These are phyloP conservation scores for Agonopterix subpropinquella DNA, from an alignment of 2,888 invertebrate species.

Conservation along the genomic window DNA sequence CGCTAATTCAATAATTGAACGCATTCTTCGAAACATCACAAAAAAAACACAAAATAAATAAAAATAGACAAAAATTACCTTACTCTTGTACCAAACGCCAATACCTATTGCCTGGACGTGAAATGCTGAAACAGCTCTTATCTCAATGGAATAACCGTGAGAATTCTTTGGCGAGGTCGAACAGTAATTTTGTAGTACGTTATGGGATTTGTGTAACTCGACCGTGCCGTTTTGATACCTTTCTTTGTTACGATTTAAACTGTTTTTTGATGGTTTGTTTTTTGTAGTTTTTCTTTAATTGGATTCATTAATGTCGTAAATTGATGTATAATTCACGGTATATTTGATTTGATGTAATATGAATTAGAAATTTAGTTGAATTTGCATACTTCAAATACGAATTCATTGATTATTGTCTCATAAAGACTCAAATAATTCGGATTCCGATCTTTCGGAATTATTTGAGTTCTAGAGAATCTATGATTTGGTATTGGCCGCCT, in stretches of 20 bases:
- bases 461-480: too few species aligned
- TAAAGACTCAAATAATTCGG: too few species aligned
- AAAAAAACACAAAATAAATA: neutral
- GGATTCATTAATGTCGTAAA: too few species aligned
- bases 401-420: too few species aligned
- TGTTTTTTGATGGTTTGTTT: neutral
- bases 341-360: too few species aligned
- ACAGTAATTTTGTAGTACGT: slow-evolving; percentile 65
- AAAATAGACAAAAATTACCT: neutral
- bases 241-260: slow-evolving; percentile 3
- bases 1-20: too few species aligned
- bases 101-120: slow-evolving; percentile 29
- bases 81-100: slow-evolving; percentile 45
- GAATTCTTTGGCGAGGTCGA: slow-evolving; percentile 24
- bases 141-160: slow-evolving; percentile 35
- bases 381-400: too few species aligned
- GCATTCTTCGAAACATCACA: neutral
- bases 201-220: slow-evolving; percentile 57
- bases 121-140: slow-evolving; percentile 36
- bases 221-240: slow-evolving; percentile 36
- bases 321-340: too few species aligned
- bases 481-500: too few species aligned
- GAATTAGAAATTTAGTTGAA: too few species aligned
- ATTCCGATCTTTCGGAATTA: too few species aligned
- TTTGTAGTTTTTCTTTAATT: too few species aligned